Evolutionary conservation across 2,888 invertebrate genomes (phyloP), one percentile per base, ranked within the genome.

Genomic region (Caenorhabditis uteleia): DNA sequence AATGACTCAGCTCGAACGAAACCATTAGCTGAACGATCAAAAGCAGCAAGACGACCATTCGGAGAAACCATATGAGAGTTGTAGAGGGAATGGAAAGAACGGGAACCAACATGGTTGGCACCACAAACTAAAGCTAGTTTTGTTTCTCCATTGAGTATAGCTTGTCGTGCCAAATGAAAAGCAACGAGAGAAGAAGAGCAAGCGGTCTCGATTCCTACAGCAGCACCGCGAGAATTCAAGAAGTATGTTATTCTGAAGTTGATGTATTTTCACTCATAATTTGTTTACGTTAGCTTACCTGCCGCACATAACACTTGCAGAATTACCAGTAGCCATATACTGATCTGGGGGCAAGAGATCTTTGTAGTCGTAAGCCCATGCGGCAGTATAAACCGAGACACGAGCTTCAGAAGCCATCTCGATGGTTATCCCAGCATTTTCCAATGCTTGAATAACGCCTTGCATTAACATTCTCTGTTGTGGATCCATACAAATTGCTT

Each of bases 131-230:
- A 50, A 23, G 81, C 82, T 18, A 68, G 29, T 40, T 70, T 94
- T 85, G 94, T 94, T 82, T 91, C 90, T 10, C 94, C 94, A 18
- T 88, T 85, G 70, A 89, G 88, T 79, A 95, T 91, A 31, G 91
- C 90, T 40, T 76, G 67, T 8, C 73, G 34, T 1, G 82, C 80
- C 1, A 73, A 29, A 44, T 74, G 68, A 27, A 79, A 50, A 16
- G 79, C 80, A 83, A 91, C 89, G 84, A 94, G 86, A 70, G 93
- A 91, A 78, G 95, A 95, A 0, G 95, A 95, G 85, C 97, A 97
- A 4, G 95, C 97, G 1, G 95, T 95, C 85, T 97, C 97, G 42
- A 95, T 86, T 31, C 93, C 90, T 85, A 90, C 93, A 84, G 94
- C 93, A 6, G 95, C 95, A 1, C 95, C 88, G 88, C 89, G 90